Percentiles rank a stretch among this genome's conserved stretches.
phyloP scores from a whole-genome alignment of 2,888 invertebrate genomes.

The Dilophus febrilis region DNA sequence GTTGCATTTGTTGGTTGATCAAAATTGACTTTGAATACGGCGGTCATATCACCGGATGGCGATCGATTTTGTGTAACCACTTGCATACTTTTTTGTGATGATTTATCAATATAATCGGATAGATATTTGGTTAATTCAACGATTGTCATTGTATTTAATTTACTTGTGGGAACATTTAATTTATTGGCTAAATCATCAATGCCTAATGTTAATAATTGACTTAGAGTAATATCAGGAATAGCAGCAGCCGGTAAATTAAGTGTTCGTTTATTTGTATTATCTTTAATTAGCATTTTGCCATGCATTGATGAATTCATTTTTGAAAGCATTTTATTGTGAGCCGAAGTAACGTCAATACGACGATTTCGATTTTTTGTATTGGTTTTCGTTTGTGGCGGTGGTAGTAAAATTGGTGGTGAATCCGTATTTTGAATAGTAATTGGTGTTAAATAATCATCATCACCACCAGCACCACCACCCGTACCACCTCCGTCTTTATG shows the following conservation, averaged over 20 bases:
- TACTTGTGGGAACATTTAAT: slow-evolving; percentile 57
- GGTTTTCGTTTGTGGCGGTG: slow-evolving; percentile 30
- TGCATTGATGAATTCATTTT: slow-evolving; percentile 2
- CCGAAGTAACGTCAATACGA: slow-evolving; percentile 13
- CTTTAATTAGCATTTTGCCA: slow-evolving; percentile 8
- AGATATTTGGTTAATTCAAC: slow-evolving; percentile 72
- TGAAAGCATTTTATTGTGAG: slow-evolving; percentile 23
- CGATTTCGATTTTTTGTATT: slow-evolving; percentile 18
- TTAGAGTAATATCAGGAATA: slow-evolving; percentile 54
- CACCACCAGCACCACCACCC: too few species aligned
- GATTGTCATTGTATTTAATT: slow-evolving; percentile 69
- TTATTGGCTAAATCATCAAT: slow-evolving; percentile 63
- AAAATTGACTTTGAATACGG: slow-evolving; percentile 28
- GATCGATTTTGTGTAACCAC: slow-evolving; percentile 14
- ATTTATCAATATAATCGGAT: slow-evolving; percentile 37
- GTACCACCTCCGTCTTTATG: slow-evolving; percentile 41
- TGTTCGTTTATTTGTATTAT: slow-evolving; percentile 7
- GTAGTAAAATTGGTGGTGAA: slow-evolving; percentile 31
- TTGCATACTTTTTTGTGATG: slow-evolving; percentile 28
- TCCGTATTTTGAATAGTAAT: slow-evolving; percentile 25
- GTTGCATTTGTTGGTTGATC: slow-evolving; percentile 26
- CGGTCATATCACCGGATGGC: slow-evolving; percentile 14
- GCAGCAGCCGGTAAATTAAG: slow-evolving; percentile 15
- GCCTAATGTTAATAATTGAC: slow-evolving; percentile 64
- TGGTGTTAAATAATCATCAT: slow-evolving; percentile 55